A percentile compares a stretch with the other conserved stretches of the same genome.
These are phyloP conservation scores for Volucella bombylans DNA, from an alignment of 2,888 invertebrate genomes.

Conservation along the genomic window DNA sequence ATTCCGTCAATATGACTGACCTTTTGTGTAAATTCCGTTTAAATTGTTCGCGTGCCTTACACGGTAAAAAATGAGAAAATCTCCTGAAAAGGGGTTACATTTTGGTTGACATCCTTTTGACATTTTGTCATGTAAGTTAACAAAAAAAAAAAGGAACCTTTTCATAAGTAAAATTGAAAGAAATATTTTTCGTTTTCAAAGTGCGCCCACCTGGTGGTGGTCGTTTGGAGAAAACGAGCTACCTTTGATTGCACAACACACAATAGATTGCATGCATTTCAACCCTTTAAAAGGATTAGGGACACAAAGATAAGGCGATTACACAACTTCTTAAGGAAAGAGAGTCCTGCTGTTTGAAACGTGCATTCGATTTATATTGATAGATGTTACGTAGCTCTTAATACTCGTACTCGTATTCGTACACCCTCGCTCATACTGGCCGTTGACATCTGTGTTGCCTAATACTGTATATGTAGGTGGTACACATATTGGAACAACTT, in stretches of 20 bases:
- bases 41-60: constrained; percentile 71
- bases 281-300: constrained; percentile 73
- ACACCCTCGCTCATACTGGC: constrained; percentile 36
- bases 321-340: constrained; percentile 58
- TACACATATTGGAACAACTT: constrained; percentile 18
- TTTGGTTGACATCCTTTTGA: constrained; percentile 67
- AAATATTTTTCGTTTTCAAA: constrained; percentile 31
- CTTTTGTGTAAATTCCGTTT: constrained; percentile 57
- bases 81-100: constrained; percentile 51
- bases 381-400: constrained; percentile 57
- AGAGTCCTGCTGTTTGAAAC: constrained; percentile 42
- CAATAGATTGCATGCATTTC: constrained; percentile 64
- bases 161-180: constrained; percentile 4
- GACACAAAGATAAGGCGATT: constrained; percentile 70
- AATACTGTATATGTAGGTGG: too few species aligned
- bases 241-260: constrained; percentile 58
- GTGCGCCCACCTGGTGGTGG: constrained; percentile 68
- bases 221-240: constrained; percentile 49
- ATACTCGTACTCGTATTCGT: not conserved
- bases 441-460: constrained; percentile 32
- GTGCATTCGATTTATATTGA: constrained; percentile 70
- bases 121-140: constrained; percentile 60
- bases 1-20: constrained; percentile 63
- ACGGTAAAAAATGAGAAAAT: constrained; percentile 7
- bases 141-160: not conserved